Base-by-base conservation (phyloP, 2,797 vertebrate genomes). In the Pteropus rufus region DNA sequence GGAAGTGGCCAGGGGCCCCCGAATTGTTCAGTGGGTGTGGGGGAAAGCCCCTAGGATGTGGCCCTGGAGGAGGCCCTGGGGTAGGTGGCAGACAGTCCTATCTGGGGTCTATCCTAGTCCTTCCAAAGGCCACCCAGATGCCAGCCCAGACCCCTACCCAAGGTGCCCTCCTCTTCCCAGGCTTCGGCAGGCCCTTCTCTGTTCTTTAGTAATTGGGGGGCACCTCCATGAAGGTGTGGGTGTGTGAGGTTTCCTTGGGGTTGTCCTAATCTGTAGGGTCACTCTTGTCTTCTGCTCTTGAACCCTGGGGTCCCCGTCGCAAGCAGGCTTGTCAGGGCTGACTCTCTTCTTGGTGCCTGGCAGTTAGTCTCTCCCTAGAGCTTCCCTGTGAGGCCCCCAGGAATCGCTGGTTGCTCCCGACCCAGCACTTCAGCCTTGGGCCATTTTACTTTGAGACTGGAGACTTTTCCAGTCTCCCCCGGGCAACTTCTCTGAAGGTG, bases 261-360 rank as follows among this genome's bases (percentile, higher is more conserved):
- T 34, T 65, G 26, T 56, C 26, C 36, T 52, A 4, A 23, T 19
- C 12, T 24, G 2, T 29, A 11, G 1, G 44, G 44, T 52, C 36
- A 72, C 39, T 49, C 39, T 83, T 46, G 64, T 31, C 52, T 62
- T 92, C 82, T 64, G 18, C 36, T 41, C 11, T 36, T 67, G 93
- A n/a, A 5, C 41, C 3, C 10, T 0, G 3, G 52, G n/a, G 29
- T 6, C 46, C 14, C 3, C 39, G 54, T 36, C 1, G 0, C 58
- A 54, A 26, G 9, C 0, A 1, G 54, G 21, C 16, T 49, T 1
- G 31, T 23, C 41, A 69, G 60, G n/a, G 54, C 41, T 24, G 44
- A 77, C 3, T 1, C 11, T 41, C 14, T 77, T 29, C 60, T 34
- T 1, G 1, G 31, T 8, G 2, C 36, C 12, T 3, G 34, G 41